These are phyloP conservation scores for Bicyclus anynana DNA, from an alignment of 1,140 invertebrate genomes.

Conservation along the genomic window DNA sequence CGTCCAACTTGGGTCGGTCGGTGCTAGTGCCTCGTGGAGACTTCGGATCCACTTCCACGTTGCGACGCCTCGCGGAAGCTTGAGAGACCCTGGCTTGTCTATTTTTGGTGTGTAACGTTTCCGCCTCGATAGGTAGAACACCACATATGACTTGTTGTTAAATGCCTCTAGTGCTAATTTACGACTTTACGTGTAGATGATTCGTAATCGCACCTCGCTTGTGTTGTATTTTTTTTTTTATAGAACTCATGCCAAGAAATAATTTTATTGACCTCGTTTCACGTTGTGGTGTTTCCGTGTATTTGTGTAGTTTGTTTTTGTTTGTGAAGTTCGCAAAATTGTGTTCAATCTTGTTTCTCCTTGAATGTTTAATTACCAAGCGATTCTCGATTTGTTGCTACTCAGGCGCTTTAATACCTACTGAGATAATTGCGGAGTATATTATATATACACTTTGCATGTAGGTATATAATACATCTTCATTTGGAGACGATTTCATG, in stretches of 20 bases:
- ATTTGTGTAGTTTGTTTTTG: conserved; percentile 28
- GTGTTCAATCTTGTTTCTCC: conserved; percentile 5
- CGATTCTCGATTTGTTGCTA: background rate
- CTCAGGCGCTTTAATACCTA: background rate
- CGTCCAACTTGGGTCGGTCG: background rate
- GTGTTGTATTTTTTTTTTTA: conserved; percentile 19
- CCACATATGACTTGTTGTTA: conserved; percentile 27
- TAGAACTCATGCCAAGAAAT: conserved; percentile 21
- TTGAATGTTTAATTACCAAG: conserved; percentile 6
- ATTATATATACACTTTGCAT: background rate
- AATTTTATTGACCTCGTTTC: conserved; percentile 32
- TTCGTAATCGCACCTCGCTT: conserved; percentile 10
- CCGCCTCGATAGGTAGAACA: conserved; percentile 41
- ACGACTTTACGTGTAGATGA: background rate
- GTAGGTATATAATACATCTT: background rate
- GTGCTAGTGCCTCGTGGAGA: too few species aligned
- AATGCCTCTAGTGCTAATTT: conserved; percentile 24
- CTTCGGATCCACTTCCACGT: conserved; percentile 38
- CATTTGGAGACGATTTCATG: too few species aligned
- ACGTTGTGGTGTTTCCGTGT: conserved; percentile 27
- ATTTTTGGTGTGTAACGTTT: conserved; percentile 61
- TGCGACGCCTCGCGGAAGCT: conserved; percentile 48
- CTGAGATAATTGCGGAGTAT: background rate
- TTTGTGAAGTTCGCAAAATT: conserved; percentile 11
- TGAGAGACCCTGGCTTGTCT: conserved; percentile 56